Conservation (phyloP, 2,113 vertebrate species). For the Amphiprion percula region DNA sequence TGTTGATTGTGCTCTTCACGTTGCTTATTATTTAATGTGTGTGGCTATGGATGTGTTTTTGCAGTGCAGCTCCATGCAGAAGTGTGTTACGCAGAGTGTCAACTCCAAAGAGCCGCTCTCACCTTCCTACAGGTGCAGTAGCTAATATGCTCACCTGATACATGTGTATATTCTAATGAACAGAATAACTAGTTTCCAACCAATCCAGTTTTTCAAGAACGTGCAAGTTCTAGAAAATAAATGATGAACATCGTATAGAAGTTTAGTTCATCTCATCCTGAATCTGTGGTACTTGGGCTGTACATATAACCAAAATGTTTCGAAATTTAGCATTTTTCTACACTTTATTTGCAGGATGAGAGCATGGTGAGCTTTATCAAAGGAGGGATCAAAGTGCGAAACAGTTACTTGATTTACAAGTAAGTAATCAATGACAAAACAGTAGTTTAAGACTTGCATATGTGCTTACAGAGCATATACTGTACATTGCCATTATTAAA, state of each 20-base stretch:
- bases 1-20: neutral
- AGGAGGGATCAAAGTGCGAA: conserved; percentile 89
- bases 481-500: no score
- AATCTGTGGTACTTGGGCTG: no score
- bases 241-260: no score
- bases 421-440: conserved; percentile 67
- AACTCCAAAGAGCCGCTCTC: conserved; percentile 88
- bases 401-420: conserved; percentile 90
- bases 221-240: neutral
- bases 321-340: neutral
- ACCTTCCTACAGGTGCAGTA: conserved; percentile 87
- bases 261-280: no score
- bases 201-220: neutral
- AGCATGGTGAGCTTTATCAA: conserved; percentile 91
- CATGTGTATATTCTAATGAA: neutral
- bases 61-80: conserved; percentile 88
- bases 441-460: no score
- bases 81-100: conserved; percentile 88
- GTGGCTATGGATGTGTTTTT: conserved; percentile 58
- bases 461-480: no score
- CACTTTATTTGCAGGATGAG: conserved; percentile 81
- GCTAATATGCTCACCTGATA: neutral
- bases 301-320: no score
- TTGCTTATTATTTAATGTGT: neutral
- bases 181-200: neutral